Conservation (phyloP, 1,140 invertebrate genomes). For the Globodera ellingtonae region DNA sequence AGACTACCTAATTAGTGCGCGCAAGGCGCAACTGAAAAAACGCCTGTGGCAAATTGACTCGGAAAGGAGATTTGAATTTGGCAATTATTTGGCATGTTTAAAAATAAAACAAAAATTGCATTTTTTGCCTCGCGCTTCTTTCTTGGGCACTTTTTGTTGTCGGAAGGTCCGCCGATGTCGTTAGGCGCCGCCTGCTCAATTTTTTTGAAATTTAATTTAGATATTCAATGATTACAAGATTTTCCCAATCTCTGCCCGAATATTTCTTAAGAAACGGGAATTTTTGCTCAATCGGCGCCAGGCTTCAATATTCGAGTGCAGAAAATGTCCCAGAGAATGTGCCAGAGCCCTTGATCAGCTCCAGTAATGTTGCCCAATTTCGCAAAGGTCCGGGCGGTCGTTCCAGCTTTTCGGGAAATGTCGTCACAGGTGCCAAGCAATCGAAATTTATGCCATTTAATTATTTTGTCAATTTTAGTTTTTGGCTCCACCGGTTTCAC, state of each 20-base stretch:
- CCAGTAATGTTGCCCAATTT: slow-evolving; percentile 42
- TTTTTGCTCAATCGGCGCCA: background rate
- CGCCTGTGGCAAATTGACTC: no score
- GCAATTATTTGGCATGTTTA: no score
- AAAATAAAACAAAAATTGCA: no score
- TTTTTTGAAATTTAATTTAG: no score
- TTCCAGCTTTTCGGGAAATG: slow-evolving; percentile 90
- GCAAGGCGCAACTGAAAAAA: no score
- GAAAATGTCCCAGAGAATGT: slow-evolving; percentile 35
- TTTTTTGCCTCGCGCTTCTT: no score
- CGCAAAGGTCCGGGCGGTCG: slow-evolving; percentile 75
- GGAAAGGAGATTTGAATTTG: no score
- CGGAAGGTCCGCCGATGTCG: no score
- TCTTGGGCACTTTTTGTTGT: no score
- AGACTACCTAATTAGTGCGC: no score
- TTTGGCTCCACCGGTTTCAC: slow-evolving; percentile 89
- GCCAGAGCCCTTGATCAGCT: slow-evolving; percentile 41
- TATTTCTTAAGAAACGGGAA: background rate
- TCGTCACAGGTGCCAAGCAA: slow-evolving; percentile 76
- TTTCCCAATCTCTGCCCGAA: background rate
- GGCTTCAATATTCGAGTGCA: slow-evolving; percentile 1
- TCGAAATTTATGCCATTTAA: background rate
- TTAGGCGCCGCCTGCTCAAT: no score
- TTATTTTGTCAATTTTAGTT: slow-evolving; percentile 66
- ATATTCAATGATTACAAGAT: background rate